phyloP scores from a whole-genome alignment of 2,888 invertebrate species.

The Graphium colonna region DNA sequence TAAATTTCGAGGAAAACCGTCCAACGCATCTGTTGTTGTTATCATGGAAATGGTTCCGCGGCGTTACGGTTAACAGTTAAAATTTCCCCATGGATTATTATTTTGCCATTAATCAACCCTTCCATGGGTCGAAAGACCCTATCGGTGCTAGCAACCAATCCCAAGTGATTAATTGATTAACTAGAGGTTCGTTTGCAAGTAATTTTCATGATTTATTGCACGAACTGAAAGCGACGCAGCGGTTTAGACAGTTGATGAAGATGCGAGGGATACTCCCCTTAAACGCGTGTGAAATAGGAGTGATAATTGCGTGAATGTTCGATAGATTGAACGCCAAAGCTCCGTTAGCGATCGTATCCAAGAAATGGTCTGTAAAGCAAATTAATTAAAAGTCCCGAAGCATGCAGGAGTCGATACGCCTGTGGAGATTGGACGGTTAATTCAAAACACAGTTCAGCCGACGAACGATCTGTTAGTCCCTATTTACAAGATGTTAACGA shows the following conservation, averaged over 20 bases:
- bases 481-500: not conserved
- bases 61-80: conserved; percentile 34
- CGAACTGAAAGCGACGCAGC: conserved; percentile 32
- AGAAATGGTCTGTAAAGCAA: conserved; percentile 31
- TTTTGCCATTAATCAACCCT: conserved; percentile 74
- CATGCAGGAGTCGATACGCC: conserved; percentile 33
- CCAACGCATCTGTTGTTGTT: conserved; percentile 11
- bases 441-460: not conserved
- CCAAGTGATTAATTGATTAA: conserved; percentile 74
- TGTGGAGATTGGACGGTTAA: conserved; percentile 30
- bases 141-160: conserved; percentile 57
- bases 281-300: conserved; percentile 17
- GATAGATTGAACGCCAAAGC: conserved; percentile 6
- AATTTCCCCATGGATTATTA: conserved; percentile 65
- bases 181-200: conserved; percentile 58
- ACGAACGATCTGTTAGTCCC: not conserved
- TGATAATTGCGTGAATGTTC: conserved; percentile 24
- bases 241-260: conserved; percentile 25
- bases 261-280: not conserved
- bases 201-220: conserved; percentile 71
- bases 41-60: conserved; percentile 5
- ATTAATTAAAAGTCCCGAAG: conserved; percentile 36
- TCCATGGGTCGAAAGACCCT: conserved; percentile 52
- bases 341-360: conserved; percentile 16
- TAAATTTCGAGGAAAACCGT: conserved; percentile 17